These are phyloP conservation scores for Pongo pygmaeus DNA, from an alignment of 2,113 vertebrate genomes.

Conservation along the genomic window DNA sequence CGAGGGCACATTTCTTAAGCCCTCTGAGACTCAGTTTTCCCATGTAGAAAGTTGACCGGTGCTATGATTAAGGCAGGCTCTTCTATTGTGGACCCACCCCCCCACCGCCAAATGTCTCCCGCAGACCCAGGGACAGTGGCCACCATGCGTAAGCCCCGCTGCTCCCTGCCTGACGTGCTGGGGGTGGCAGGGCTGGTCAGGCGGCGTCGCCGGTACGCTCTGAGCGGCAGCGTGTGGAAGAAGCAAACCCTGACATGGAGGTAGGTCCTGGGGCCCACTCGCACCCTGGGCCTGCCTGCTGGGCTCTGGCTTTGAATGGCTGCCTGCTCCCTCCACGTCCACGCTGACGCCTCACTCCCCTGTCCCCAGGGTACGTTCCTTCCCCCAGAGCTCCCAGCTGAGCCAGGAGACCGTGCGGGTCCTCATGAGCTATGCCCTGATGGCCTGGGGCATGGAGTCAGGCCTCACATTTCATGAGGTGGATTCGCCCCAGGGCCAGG, in stretches of 20 bases:
- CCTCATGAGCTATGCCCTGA: constrained; percentile 61
- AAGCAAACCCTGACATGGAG: constrained; percentile 89
- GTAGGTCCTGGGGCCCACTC: constrained; percentile 60
- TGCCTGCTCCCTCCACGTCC: neutral
- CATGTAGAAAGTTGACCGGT: neutral
- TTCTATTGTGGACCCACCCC: neutral
- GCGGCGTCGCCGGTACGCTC: constrained; percentile 83
- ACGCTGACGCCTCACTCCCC: neutral
- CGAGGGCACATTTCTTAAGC: neutral
- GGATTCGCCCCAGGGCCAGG: neutral
- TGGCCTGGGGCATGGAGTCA: constrained; percentile 35
- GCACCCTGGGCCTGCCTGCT: neutral
- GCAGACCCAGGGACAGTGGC: constrained; percentile 85
- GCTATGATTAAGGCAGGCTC: neutral
- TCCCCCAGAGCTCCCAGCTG: constrained; percentile 54
- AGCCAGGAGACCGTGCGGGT: constrained; percentile 36
- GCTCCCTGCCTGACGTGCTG: constrained; percentile 91
- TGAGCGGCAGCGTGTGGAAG: constrained; percentile 87
- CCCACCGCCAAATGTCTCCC: neutral
- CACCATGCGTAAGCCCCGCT: constrained; percentile 90
- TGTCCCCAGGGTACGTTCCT: constrained; percentile 75
- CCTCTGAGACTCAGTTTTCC: neutral
- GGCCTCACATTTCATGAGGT: constrained; percentile 72
- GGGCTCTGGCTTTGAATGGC: neutral
- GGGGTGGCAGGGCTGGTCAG: constrained; percentile 85